Evolutionary conservation across 2,888 invertebrate genomes (phyloP).

Genomic region (Orthosia incerta): DNA sequence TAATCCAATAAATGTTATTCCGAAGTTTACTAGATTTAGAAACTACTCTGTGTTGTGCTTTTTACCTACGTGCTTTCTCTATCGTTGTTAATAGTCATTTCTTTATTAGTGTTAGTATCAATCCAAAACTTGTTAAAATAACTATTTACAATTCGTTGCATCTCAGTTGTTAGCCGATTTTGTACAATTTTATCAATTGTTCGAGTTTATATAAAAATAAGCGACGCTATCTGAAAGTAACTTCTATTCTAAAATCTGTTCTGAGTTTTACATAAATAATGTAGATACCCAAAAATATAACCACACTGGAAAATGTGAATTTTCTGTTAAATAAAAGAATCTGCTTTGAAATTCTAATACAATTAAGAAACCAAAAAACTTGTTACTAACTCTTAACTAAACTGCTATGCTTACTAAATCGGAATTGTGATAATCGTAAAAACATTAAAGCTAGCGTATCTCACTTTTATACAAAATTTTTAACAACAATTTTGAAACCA

Average conservation of each 20-base stretch:
- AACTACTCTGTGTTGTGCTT: constrained; percentile 88
- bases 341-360: no score
- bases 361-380: no score
- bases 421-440: constrained; percentile 27
- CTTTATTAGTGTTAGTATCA: constrained; percentile 50
- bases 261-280: neutral
- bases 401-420: constrained; percentile 28
- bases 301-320: no score
- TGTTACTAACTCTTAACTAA: no score
- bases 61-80: constrained; percentile 84
- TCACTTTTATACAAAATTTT: constrained; percentile 23
- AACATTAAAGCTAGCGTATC: neutral
- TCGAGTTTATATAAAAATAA: constrained; percentile 29
- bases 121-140: constrained; percentile 41
- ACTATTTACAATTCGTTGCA: constrained; percentile 68
- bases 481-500: constrained; percentile 51
- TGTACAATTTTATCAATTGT: constrained; percentile 50
- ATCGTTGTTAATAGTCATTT: constrained; percentile 68
- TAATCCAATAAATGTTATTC: no score
- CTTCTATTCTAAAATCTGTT: neutral
- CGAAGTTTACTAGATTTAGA: constrained; percentile 43
- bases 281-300: no score
- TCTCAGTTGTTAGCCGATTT: constrained; percentile 54
- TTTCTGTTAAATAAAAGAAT: no score
- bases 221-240: constrained; percentile 20